A percentile compares a stretch with the other conserved stretches of the same genome.
Evolutionary conservation across 2,888 invertebrate genomes (phyloP).

Genomic region (Belgica antarctica): DNA sequence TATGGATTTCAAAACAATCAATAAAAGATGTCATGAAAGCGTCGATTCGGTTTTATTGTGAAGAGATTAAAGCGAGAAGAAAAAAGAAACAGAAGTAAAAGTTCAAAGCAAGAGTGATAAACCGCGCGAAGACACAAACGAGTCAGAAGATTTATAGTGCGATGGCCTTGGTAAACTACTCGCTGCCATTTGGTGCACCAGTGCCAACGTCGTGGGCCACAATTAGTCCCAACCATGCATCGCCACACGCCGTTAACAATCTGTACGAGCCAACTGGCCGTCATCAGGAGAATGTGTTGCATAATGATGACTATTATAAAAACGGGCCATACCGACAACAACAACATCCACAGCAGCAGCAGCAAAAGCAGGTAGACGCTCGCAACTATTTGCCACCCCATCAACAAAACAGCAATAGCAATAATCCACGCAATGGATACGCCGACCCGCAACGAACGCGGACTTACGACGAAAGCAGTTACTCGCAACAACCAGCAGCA

Average conservation of each 20-base stretch:
- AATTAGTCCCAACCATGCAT: constrained; percentile 49
- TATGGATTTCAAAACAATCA: constrained; percentile 29
- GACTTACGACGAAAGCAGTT: constrained; percentile 52
- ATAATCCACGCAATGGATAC: constrained; percentile 32
- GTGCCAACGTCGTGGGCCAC: constrained; percentile 53
- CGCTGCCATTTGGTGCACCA: constrained; percentile 52
- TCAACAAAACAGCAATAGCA: constrained; percentile 41
- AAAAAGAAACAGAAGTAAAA: constrained; percentile 8
- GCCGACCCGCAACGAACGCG: constrained; percentile 49
- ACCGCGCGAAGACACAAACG: background rate
- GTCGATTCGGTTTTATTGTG: background rate
- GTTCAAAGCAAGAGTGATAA: constrained; percentile 30
- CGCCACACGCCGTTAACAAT: constrained; percentile 53
- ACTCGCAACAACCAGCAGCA: constrained; percentile 48
- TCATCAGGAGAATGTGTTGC: constrained; percentile 51
- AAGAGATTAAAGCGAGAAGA: constrained; percentile 5
- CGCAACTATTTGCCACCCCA: constrained; percentile 52
- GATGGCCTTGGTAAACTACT: constrained; percentile 55
- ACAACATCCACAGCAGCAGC: constrained; percentile 46
- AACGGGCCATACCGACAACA: constrained; percentile 53
- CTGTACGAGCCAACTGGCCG: constrained; percentile 48
- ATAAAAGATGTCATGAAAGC: constrained; percentile 31
- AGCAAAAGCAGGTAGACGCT: constrained; percentile 47
- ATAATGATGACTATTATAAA: constrained; percentile 50
- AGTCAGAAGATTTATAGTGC: too few species aligned